Conservation (phyloP, 2,888 invertebrate species). For the Cryptocheilus praepositus region DNA sequence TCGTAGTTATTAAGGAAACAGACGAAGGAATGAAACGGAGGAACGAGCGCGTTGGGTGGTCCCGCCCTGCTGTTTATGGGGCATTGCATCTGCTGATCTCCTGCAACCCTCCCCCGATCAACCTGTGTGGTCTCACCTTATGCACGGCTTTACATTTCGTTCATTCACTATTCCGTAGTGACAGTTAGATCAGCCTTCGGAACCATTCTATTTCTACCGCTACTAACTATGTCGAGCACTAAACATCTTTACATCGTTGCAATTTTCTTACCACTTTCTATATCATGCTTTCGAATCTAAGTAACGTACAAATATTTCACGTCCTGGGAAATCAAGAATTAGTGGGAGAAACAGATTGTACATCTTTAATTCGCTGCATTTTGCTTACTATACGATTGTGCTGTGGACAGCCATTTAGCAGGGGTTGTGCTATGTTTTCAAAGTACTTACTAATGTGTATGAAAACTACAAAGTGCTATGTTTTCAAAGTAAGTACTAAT, state of each 20-base stretch:
- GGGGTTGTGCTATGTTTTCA: no score
- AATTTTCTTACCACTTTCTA: no score
- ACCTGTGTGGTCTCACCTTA: slow-evolving; percentile 70
- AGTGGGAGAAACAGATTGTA: no score
- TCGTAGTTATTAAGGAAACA: slow-evolving; percentile 71
- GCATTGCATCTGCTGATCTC: slow-evolving; percentile 70
- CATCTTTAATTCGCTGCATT: no score
- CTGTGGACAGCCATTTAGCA: no score
- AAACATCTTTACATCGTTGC: slow-evolving; percentile 15
- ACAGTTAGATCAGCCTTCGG: slow-evolving; percentile 66
- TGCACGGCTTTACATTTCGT: slow-evolving; percentile 68
- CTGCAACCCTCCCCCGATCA: slow-evolving; percentile 65
- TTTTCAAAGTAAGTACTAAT: no score
- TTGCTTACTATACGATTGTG: no score
- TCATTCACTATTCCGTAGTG: slow-evolving; percentile 70
- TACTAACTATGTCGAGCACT: slow-evolving; percentile 24
- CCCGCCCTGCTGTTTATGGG: slow-evolving; percentile 72
- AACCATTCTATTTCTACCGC: slow-evolving; percentile 32
- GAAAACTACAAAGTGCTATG: no score
- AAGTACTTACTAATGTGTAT: no score
- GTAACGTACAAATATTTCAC: no score
- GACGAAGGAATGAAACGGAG: slow-evolving; percentile 63
- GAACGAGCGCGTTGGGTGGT: slow-evolving; percentile 71
- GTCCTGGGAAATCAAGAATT: no score
- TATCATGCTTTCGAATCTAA: no score